Conservation (phyloP, 23 tunicate genomes). For the Ciona savignyi region DNA sequence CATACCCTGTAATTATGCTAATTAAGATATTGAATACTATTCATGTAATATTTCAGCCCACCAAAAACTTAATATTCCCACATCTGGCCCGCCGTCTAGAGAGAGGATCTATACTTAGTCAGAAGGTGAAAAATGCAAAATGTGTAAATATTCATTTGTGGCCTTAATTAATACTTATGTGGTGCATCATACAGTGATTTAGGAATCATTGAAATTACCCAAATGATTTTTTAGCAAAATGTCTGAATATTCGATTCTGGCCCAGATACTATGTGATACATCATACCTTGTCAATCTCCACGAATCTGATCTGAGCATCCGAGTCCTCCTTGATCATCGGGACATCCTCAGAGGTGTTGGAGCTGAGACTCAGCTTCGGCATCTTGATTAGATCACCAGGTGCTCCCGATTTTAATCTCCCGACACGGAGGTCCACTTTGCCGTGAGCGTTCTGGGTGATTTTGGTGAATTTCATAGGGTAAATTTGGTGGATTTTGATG, state of each 20-base stretch:
- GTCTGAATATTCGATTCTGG: not conserved
- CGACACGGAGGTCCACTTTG: constrained; percentile 31
- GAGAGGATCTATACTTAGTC: not conserved
- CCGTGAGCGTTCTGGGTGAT: constrained; percentile 49
- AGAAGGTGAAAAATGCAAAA: not conserved
- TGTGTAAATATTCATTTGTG: too few species aligned
- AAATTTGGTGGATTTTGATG: too few species aligned
- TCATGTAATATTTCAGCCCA: too few species aligned
- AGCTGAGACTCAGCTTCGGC: constrained; percentile 6
- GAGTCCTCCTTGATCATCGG: constrained; percentile 28
- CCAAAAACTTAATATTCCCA: too few species aligned
- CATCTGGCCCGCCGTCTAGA: too few species aligned
- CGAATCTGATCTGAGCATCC: constrained; percentile 34
- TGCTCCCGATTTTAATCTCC: constrained; percentile 26
- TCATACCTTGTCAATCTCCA: constrained; percentile 67
- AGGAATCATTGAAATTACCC: too few species aligned
- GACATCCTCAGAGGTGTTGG: not conserved
- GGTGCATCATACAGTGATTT: too few species aligned
- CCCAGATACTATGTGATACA: not conserved
- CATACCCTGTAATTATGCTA: too few species aligned
- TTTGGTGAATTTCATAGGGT: too few species aligned
- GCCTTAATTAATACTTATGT: too few species aligned
- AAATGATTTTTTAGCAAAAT: too few species aligned
- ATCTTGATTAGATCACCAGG: constrained; percentile 31
- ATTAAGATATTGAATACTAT: too few species aligned